Conservation (phyloP, 2,113 vertebrate species). For the Suncus etruscus region DNA sequence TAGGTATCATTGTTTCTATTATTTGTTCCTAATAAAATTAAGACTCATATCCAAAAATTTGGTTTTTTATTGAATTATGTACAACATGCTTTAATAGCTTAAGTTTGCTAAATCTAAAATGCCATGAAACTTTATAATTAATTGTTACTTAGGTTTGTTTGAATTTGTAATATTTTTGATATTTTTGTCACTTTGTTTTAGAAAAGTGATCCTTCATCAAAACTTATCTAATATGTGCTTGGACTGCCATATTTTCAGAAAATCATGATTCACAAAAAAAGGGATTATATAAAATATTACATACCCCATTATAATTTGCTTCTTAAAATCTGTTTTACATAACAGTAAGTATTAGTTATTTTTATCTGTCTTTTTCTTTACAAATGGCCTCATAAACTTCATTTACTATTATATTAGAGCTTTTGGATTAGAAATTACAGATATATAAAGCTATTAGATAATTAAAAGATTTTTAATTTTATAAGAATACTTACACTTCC, state of each 20-base stretch:
- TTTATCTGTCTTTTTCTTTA: too few relatives aligned
- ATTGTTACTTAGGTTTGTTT: background rate
- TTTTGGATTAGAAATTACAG: background rate
- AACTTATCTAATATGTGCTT: background rate
- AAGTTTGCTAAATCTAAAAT: slow-evolving; percentile 10
- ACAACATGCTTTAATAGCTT: slow-evolving; percentile 6
- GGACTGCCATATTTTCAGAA: slow-evolving; percentile 4
- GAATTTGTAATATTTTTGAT: background rate
- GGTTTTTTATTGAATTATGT: background rate
- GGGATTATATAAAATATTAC: too few relatives aligned
- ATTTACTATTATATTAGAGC: background rate
- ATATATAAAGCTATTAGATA: background rate
- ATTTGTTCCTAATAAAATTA: background rate
- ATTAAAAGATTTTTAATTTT: background rate
- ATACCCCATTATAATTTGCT: too few relatives aligned
- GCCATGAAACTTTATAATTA: background rate
- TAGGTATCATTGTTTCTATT: background rate
- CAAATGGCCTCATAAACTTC: too few relatives aligned
- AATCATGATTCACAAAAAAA: background rate
- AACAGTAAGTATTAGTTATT: too few relatives aligned
- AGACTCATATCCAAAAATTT: background rate
- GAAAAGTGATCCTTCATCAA: background rate
- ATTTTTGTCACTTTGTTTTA: background rate
- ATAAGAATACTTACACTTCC: background rate
- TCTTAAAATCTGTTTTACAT: too few relatives aligned